phyloP scores from a whole-genome alignment of 2,888 invertebrate genomes.

The Torymus texanus region DNA sequence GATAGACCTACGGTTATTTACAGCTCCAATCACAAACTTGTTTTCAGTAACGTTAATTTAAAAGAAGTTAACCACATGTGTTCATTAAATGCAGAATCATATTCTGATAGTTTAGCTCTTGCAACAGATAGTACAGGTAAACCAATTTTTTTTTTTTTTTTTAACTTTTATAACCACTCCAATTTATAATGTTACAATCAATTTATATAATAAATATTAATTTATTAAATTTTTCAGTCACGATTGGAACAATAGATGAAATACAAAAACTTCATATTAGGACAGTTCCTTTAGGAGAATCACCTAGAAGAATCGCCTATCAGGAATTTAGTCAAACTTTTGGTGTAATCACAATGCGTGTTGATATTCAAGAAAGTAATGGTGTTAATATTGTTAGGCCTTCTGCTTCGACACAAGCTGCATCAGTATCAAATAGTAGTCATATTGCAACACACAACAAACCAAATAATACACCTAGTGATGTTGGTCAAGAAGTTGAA shows the following conservation, averaged over 20 bases:
- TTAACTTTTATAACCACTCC: not conserved
- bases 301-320: slow-evolving; percentile 94
- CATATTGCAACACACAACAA: slow-evolving; percentile 73
- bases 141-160: slow-evolving; percentile 2
- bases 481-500: slow-evolving; percentile 90
- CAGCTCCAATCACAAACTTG: slow-evolving; percentile 98
- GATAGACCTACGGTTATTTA: slow-evolving; percentile 99
- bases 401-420: slow-evolving; percentile 88
- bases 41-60: slow-evolving; percentile 98
- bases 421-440: slow-evolving; percentile 79
- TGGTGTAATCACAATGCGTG: slow-evolving; percentile 92
- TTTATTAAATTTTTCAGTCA: slow-evolving; percentile 76
- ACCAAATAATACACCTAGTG: slow-evolving; percentile 72
- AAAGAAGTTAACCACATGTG: slow-evolving; percentile 99
- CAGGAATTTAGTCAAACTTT: slow-evolving; percentile 96
- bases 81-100: slow-evolving; percentile 95
- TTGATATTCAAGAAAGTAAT: slow-evolving; percentile 89
- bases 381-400: slow-evolving; percentile 79
- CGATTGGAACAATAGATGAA: slow-evolving; percentile 98
- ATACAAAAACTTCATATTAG: slow-evolving; percentile 98
- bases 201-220: not conserved
- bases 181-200: too few relatives aligned
- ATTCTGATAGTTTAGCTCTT: slow-evolving; percentile 93
- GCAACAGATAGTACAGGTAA: slow-evolving; percentile 86
- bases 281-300: slow-evolving; percentile 95